Percentiles rank a stretch among this genome's conserved stretches.
Conservation (phyloP, 2,888 invertebrate genomes). For the Argyresthia goedartella region DNA sequence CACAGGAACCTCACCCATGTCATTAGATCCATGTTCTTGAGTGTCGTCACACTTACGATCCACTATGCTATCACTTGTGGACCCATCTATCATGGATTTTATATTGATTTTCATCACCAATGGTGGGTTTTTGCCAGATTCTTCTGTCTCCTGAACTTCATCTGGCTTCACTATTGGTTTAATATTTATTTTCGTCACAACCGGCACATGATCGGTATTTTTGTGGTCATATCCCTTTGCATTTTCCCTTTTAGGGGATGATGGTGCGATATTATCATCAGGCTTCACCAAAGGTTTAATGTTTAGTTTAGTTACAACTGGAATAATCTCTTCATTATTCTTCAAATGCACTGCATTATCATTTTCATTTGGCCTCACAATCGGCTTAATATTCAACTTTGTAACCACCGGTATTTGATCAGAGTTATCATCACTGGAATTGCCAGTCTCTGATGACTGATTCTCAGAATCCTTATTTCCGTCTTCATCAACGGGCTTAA, state of each 20-base stretch:
- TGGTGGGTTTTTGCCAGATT: constrained; percentile 43
- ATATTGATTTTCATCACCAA: constrained; percentile 60
- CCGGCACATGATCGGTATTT: constrained; percentile 30
- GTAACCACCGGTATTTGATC: constrained; percentile 60
- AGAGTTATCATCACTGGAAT: constrained; percentile 58
- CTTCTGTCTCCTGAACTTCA: constrained; percentile 32
- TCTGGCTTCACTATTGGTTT: constrained; percentile 63
- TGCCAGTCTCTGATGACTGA: constrained; percentile 58
- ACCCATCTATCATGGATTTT: constrained; percentile 41
- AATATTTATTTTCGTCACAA: constrained; percentile 57
- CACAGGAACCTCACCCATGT: constrained; percentile 24
- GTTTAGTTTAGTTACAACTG: constrained; percentile 53
- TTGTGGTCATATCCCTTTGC: constrained; percentile 26
- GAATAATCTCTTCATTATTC: constrained; percentile 39
- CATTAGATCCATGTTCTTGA: constrained; percentile 32
- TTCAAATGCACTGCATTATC: constrained; percentile 24
- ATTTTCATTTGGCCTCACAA: constrained; percentile 45
- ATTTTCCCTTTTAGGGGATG: constrained; percentile 49
- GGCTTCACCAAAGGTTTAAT: constrained; percentile 56
- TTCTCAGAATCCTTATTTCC: constrained; percentile 50
- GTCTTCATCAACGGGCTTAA: constrained; percentile 56
- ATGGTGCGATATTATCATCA: constrained; percentile 33
- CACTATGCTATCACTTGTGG: constrained; percentile 25
- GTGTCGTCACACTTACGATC: constrained; percentile 21
- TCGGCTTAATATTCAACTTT: constrained; percentile 72